Base-by-base conservation (phyloP, 2,888 invertebrate species). In the Lampropteryx suffumata region DNA sequence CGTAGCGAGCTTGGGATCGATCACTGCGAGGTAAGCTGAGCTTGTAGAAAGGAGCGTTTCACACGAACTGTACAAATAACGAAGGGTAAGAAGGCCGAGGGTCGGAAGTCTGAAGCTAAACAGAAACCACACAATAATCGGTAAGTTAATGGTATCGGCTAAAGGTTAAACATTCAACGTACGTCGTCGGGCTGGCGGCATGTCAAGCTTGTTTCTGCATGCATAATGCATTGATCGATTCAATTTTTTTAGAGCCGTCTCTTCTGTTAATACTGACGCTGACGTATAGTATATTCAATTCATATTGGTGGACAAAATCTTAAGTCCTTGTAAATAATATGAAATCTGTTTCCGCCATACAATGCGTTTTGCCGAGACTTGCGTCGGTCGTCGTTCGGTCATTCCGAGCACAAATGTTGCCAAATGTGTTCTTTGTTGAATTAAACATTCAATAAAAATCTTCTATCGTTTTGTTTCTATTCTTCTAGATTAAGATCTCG, bases 201-300 rank as follows among this genome's bases (percentile, higher is more conserved):
- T n/a, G n/a, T n/a, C n/a, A 60, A 51, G 57, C 55, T 59, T 68
- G 70, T 64, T 69, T 68, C 67, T 67, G 71, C 70, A 76, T 88
- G 79, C 79, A 89, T 90, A 76, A 89, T 84, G 73, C 82, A 86
- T 84, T 74, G 79, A 79, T 79, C 71, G 71, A 66, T 67, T 67
- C 69, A 68, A 69, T 69, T 62, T 62, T 65, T 63, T 59, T 67
- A 55, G 61, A 67, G 58, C 34, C 35, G 44, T 42, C 47, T 47
- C 55, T 54, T 1, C 24, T 17, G 24, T 24, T 24, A 7, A 24
- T 6, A 24, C 3, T 7, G 24, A 24, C 7, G 24, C 6, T 2
- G 17, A 17, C 17, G 2, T 3, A 17, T 3, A 2, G 17, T 17
- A 17, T n/a, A n/a, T n/a, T n/a, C n/a, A n/a, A n/a, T n/a, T n/a